A percentile compares a stretch with the other conserved stretches of the same genome.
Conservation (phyloP, 2,113 vertebrate species). For the Nibea coibor region DNA sequence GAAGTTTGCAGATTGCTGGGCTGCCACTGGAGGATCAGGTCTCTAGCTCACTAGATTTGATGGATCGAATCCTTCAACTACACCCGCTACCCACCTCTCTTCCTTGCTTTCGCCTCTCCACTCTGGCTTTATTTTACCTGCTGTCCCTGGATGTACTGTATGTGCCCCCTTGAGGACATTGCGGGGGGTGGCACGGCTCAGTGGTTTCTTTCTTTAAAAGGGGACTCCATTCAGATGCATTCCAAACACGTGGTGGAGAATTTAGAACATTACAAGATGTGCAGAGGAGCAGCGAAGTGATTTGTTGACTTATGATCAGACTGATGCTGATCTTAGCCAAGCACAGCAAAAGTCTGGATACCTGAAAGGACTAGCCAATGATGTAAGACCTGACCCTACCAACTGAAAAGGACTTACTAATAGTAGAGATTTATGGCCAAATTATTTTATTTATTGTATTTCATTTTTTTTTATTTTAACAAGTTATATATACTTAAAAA, state of each 20-base stretch:
- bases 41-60: slow-evolving; percentile 32
- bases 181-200: slow-evolving; percentile 16
- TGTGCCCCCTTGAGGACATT: slow-evolving; percentile 29
- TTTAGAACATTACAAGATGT: background rate
- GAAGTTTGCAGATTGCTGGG: slow-evolving; percentile 43
- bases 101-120: slow-evolving; percentile 57
- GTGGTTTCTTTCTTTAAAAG: slow-evolving; percentile 65
- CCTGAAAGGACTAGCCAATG: slow-evolving; percentile 62
- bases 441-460: slow-evolving; percentile 83
- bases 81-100: slow-evolving; percentile 25
- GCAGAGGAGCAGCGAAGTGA: slow-evolving; percentile 10
- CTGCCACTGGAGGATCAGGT: slow-evolving; percentile 42
- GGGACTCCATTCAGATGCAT: slow-evolving; percentile 57
- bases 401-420: slow-evolving; percentile 58
- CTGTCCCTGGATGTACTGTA: slow-evolving; percentile 54
- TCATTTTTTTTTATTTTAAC: slow-evolving; percentile 72
- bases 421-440: slow-evolving; percentile 76
- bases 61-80: slow-evolving; percentile 48
- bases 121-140: slow-evolving; percentile 52
- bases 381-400: slow-evolving; percentile 42
- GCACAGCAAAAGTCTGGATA: slow-evolving; percentile 53
- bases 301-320: slow-evolving; percentile 38
- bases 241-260: slow-evolving; percentile 56
- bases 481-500: slow-evolving; percentile 72
- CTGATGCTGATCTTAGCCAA: slow-evolving; percentile 44